Conservation (phyloP, 30 jellyfish, hydroid and myxozoan genomes). For the Nemopilema nomurai region DNA sequence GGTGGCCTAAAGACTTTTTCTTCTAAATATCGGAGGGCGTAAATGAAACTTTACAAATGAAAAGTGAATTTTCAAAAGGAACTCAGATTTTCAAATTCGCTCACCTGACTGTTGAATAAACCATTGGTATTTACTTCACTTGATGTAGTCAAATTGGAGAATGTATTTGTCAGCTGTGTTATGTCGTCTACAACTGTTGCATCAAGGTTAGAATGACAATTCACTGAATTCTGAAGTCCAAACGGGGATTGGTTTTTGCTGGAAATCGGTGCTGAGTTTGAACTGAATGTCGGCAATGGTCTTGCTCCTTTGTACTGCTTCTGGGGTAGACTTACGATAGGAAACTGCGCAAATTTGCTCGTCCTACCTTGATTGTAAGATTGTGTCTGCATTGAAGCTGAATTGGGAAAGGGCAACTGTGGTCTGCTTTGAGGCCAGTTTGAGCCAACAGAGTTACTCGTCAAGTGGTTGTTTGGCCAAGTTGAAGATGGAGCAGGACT, state of each 20-base stretch:
- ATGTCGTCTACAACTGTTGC: slow-evolving; percentile 91
- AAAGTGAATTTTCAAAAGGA: neutral
- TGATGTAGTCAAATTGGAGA: slow-evolving; percentile 88
- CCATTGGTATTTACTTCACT: slow-evolving; percentile 83
- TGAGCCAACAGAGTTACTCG: slow-evolving; percentile 66
- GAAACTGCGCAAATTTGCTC: slow-evolving; percentile 67
- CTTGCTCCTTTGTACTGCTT: slow-evolving; percentile 55
- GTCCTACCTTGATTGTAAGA: slow-evolving; percentile 40
- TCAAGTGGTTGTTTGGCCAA: slow-evolving; percentile 85
- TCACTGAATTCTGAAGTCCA: slow-evolving; percentile 59
- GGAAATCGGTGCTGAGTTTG: slow-evolving; percentile 48
- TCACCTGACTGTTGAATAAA: slow-evolving; percentile 85
- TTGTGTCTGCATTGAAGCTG: slow-evolving; percentile 47
- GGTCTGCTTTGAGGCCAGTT: slow-evolving; percentile 94
- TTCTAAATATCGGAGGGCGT: neutral
- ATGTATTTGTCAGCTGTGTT: slow-evolving; percentile 88
- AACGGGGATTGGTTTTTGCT: slow-evolving; percentile 44
- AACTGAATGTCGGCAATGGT: slow-evolving; percentile 47
- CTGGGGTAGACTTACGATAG: slow-evolving; percentile 67
- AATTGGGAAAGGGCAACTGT: slow-evolving; percentile 74
- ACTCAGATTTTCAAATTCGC: neutral
- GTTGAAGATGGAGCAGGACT: slow-evolving; percentile 81
- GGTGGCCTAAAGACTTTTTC: neutral
- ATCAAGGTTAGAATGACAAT: slow-evolving; percentile 81
- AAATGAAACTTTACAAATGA: neutral